Evolutionary conservation across 2,113 vertebrate species (phyloP).

Genomic region (Coreoperca whiteheadi): DNA sequence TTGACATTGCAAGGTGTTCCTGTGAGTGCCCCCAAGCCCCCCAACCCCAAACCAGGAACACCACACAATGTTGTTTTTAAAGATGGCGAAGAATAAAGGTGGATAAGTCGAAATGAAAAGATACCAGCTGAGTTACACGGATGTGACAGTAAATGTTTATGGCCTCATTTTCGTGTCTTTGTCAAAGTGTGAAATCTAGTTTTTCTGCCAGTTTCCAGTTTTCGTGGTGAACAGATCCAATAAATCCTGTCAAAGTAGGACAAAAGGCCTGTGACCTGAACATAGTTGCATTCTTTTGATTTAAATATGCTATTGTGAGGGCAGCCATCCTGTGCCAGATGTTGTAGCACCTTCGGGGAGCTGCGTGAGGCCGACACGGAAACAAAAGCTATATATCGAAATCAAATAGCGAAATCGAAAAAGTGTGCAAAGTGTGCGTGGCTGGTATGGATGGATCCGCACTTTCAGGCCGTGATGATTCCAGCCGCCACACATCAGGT

Average conservation of each 20-base stretch:
- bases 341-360: neutral
- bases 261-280: neutral
- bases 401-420: neutral
- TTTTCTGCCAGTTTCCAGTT: constrained; percentile 17
- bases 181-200: constrained; percentile 9
- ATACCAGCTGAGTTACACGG: neutral
- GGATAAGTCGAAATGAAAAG: neutral
- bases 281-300: neutral
- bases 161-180: neutral
- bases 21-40: neutral
- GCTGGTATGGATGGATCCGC: neutral
- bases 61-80: neutral
- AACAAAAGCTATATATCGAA: neutral
- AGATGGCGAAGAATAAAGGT: neutral
- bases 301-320: neutral
- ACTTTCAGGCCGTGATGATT: neutral
- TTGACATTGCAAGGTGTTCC: constrained; percentile 8
- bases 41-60: neutral
- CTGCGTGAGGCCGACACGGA: neutral
- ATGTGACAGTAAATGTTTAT: neutral
- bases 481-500: neutral
- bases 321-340: neutral
- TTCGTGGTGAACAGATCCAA: neutral
- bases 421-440: neutral
- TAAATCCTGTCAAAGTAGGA: neutral